Evolutionary conservation across 2,113 vertebrate genomes (phyloP).

Genomic region (Channa argus): DNA sequence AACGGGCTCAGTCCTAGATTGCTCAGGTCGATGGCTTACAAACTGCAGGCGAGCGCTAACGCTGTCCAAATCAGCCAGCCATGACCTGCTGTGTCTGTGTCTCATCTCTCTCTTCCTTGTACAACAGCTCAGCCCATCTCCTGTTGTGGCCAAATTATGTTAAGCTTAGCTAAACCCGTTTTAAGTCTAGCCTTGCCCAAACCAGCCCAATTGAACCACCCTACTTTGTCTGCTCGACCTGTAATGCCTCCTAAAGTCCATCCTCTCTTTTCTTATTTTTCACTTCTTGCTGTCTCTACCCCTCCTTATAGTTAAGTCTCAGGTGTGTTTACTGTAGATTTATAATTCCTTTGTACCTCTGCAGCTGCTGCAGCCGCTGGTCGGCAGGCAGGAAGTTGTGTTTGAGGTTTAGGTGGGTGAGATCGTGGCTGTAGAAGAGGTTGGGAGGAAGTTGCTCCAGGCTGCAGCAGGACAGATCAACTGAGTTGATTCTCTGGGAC

Average conservation of each 20-base stretch:
- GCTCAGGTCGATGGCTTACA: constrained; percentile 49
- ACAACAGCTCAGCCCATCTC: constrained; percentile 20
- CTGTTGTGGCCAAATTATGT: constrained; percentile 31
- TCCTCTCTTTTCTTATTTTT: constrained; percentile 9
- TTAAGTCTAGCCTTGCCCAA: constrained; percentile 30
- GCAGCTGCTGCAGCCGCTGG: constrained; percentile 89
- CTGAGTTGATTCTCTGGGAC: constrained; percentile 97
- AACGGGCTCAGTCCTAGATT: constrained; percentile 52
- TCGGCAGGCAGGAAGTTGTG: constrained; percentile 93
- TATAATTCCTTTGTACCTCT: constrained; percentile 84
- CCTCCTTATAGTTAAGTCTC: neutral
- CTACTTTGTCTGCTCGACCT: neutral
- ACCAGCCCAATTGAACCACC: constrained; percentile 7
- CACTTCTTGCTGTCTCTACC: neutral
- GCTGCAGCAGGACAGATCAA: constrained; percentile 97
- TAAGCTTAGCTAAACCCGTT: constrained; percentile 32
- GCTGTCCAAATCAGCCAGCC: constrained; percentile 46
- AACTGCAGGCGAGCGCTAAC: constrained; percentile 47
- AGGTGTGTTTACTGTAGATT: constrained; percentile 54
- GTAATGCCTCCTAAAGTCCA: neutral
- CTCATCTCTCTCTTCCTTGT: constrained; percentile 21
- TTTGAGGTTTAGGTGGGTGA: constrained; percentile 98
- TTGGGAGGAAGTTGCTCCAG: constrained; percentile 95
- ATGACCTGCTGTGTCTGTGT: constrained; percentile 51
- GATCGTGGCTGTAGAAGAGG: constrained; percentile 98